A percentile compares a stretch with the other conserved stretches of the same genome.
These are phyloP conservation scores for Etheostoma cragini DNA, from an alignment of 2,113 vertebrate species.

Conservation along the genomic window DNA sequence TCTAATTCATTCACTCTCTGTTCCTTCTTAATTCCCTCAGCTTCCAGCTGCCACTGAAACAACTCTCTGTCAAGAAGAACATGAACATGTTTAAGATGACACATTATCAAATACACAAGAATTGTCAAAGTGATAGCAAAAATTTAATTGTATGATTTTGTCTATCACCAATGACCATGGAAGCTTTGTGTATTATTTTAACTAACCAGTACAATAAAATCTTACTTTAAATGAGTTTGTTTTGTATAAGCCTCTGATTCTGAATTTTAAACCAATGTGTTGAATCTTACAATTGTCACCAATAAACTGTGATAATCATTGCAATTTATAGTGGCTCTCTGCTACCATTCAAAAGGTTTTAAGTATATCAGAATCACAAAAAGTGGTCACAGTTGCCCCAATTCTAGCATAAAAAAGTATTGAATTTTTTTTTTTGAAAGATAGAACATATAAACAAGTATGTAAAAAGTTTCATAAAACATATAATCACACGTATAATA, in stretches of 20 bases:
- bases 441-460: no score
- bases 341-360: constrained; percentile 59
- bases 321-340: constrained; percentile 16
- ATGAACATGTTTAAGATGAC: constrained; percentile 17
- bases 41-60: constrained; percentile 63
- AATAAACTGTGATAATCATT: background rate
- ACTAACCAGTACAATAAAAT: constrained; percentile 27
- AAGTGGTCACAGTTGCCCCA: no score
- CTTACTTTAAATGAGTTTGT: background rate
- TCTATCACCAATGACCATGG: background rate
- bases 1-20: background rate
- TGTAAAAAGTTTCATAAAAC: no score
- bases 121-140: background rate
- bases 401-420: no score
- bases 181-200: background rate
- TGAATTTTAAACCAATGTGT: background rate
- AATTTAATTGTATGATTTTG: background rate
- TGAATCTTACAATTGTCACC: background rate
- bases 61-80: constrained; percentile 21
- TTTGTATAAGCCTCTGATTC: background rate
- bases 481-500: no score
- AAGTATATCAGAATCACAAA: background rate
- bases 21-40: constrained; percentile 45
- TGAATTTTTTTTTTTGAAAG: no score
- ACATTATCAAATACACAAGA: background rate